Conservation (phyloP, 2,888 invertebrate genomes). For the Mantis religiosa region DNA sequence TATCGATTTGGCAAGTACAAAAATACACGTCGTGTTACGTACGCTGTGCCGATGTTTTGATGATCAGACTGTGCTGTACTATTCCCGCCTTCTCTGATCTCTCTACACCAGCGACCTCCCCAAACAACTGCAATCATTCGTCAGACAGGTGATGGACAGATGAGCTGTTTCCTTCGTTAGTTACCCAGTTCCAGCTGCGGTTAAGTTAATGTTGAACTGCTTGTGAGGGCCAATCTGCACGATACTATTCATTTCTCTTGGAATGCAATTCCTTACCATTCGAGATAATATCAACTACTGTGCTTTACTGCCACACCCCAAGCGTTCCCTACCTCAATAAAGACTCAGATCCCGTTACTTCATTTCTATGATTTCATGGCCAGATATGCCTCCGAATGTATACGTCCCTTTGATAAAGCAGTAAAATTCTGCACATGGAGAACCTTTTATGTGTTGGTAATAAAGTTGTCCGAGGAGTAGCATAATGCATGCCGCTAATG, state of each 20-base stretch:
- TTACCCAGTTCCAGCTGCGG: no score
- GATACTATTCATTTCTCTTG: not conserved
- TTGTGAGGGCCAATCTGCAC: not conserved
- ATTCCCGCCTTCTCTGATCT: no score
- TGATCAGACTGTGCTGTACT: no score
- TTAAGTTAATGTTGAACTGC: no score
- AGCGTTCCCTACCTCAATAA: not conserved
- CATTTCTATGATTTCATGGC: not conserved
- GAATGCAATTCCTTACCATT: not conserved
- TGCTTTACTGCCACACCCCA: not conserved
- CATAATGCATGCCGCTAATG: not conserved
- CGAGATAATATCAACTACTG: not conserved
- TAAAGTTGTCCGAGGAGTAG: not conserved
- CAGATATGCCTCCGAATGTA: not conserved
- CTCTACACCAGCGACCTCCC: no score
- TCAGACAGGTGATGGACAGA: no score
- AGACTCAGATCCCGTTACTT: not conserved
- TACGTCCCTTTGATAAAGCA: not conserved
- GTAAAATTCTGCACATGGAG: not conserved
- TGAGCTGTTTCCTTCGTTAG: no score
- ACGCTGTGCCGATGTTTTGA: no score
- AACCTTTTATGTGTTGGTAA: not conserved
- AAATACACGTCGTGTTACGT: no score
- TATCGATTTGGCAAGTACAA: no score
- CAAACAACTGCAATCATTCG: no score